Evolutionary conservation across 2,113 vertebrate genomes (phyloP).

Genomic region (Scomber colias): DNA sequence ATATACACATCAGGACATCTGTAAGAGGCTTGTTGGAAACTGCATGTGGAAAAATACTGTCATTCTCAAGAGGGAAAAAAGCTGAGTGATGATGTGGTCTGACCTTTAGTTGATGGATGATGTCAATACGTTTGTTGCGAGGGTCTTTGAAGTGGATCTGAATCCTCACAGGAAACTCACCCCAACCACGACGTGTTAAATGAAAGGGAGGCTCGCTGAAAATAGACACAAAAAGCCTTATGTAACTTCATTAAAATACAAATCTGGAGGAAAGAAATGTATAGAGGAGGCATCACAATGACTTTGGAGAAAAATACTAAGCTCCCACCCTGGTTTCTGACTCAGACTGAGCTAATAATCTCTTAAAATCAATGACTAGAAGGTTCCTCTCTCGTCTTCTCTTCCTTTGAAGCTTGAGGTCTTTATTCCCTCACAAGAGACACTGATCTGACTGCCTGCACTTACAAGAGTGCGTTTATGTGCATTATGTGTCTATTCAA

Average conservation of each 20-base stretch:
- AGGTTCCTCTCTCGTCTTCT: constrained; percentile 29
- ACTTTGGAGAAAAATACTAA: background rate
- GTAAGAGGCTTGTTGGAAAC: background rate
- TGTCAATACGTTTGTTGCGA: constrained; percentile 98
- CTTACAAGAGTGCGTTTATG: background rate
- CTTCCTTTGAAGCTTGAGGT: constrained; percentile 44
- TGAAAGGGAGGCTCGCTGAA: constrained; percentile 97
- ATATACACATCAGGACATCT: background rate
- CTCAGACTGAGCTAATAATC: constrained; percentile 19
- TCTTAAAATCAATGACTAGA: constrained; percentile 54
- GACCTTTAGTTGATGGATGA: constrained; percentile 99
- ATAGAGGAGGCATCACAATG: constrained; percentile 4
- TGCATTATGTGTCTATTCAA: constrained; percentile 18
- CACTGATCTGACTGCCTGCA: constrained; percentile 1
- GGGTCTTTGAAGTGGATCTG: constrained; percentile 99
- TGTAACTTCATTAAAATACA: constrained; percentile 25
- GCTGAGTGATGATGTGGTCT: constrained; percentile 16
- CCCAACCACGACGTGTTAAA: constrained; percentile 97
- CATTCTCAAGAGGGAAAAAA: background rate
- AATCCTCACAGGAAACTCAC: constrained; percentile 97
- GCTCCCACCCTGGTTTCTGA: constrained; percentile 12
- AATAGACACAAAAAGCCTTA: constrained; percentile 35
- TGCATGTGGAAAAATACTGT: background rate
- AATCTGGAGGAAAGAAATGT: background rate
- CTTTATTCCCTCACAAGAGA: constrained; percentile 33